phyloP scores from a whole-genome alignment of 2,888 invertebrate genomes.

The Stegophylla sp. region DNA sequence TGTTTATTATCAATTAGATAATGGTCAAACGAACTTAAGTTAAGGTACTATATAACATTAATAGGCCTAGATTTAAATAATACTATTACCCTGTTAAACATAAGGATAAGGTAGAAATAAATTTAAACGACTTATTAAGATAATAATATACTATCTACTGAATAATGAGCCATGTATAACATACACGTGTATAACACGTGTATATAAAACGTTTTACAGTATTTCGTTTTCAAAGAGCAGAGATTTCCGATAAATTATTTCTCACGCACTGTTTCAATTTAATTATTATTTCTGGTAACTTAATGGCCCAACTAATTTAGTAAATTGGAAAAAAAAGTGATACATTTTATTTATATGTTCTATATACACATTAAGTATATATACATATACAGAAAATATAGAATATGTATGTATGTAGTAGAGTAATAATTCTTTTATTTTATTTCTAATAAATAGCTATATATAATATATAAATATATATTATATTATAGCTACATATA shows the following conservation, averaged over 20 bases:
- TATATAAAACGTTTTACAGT: not conserved
- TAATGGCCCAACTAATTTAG: slow-evolving; percentile 36
- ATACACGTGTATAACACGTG: not conserved
- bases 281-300: slow-evolving; percentile 37
- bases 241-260: slow-evolving; percentile 1
- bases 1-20: slow-evolving; percentile 22
- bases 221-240: slow-evolving; percentile 19
- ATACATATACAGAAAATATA: slow-evolving; percentile 3
- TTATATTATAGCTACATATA: not conserved
- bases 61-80: slow-evolving; percentile 52
- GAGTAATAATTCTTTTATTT: slow-evolving; percentile 10
- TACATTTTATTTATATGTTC: slow-evolving; percentile 9
- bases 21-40: slow-evolving; percentile 43
- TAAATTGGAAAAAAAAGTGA: slow-evolving; percentile 25
- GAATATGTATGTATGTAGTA: not conserved
- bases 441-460: slow-evolving; percentile 31
- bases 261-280: slow-evolving; percentile 4
- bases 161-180: slow-evolving; percentile 43
- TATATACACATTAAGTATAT: not conserved
- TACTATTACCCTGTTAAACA: slow-evolving; percentile 59
- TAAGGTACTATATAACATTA: slow-evolving; percentile 43
- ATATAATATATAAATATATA: not conserved
- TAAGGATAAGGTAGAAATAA: slow-evolving; percentile 50
- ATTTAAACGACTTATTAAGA: slow-evolving; percentile 32
- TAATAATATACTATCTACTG: slow-evolving; percentile 24